These are phyloP conservation scores for Ylistrum balloti DNA, from an alignment of 1,140 invertebrate species.

Conservation along the genomic window DNA sequence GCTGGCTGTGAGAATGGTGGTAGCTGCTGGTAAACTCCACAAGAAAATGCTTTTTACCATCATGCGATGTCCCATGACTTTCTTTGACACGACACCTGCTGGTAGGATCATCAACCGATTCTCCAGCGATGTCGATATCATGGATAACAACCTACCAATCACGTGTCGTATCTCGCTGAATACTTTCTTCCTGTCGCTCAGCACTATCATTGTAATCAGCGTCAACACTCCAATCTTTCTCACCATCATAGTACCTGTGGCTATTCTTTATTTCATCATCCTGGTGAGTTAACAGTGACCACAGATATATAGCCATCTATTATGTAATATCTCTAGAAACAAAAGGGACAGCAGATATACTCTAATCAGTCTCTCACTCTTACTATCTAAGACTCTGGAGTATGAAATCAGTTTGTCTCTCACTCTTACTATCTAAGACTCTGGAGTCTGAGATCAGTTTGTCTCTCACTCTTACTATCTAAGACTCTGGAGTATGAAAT, in stretches of 20 bases:
- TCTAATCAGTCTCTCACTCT: no score
- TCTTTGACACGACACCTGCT: slow-evolving; percentile 87
- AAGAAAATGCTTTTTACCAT: slow-evolving; percentile 80
- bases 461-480: no score
- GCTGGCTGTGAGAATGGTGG: slow-evolving; percentile 71
- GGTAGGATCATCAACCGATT: slow-evolving; percentile 86
- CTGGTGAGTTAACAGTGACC: no score
- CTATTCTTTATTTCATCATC: slow-evolving; percentile 85
- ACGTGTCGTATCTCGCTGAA: slow-evolving; percentile 80
- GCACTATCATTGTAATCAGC: slow-evolving; percentile 69
- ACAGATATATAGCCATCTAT: no score
- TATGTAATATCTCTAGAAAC: no score
- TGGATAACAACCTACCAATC: slow-evolving; percentile 82
- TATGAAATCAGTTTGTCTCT: no score
- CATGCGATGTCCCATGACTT: slow-evolving; percentile 84
- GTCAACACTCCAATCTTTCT: slow-evolving; percentile 73
- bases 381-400: no score
- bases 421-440: no score
- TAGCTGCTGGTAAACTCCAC: slow-evolving; percentile 78
- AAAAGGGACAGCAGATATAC: no score
- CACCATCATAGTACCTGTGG: slow-evolving; percentile 83
- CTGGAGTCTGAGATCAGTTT: no score
- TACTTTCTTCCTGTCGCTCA: slow-evolving; percentile 64
- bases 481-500: no score
- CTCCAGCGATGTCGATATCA: slow-evolving; percentile 85